Percentiles rank a stretch among this genome's conserved stretches.
Conservation (phyloP, 2,113 vertebrate genomes). For the Solenodon paradoxus region DNA sequence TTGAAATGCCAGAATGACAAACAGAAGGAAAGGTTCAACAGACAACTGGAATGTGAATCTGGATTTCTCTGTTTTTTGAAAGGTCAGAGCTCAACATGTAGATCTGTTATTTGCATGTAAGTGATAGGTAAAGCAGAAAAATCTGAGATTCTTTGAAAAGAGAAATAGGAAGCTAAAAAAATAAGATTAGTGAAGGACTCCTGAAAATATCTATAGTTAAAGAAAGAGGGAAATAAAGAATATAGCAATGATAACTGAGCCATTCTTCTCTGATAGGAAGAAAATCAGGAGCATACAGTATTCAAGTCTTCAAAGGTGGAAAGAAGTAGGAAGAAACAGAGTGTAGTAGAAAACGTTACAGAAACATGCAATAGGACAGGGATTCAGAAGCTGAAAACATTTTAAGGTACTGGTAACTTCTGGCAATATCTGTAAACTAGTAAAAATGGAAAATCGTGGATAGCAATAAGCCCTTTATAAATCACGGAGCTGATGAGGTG, state of each 20-base stretch:
- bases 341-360: neutral
- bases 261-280: neutral
- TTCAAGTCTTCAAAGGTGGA: neutral
- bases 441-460: neutral
- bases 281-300: neutral
- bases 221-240: neutral
- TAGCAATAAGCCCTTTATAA: too few species aligned
- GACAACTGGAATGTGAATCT: neutral
- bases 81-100: neutral
- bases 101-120: neutral
- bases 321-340: neutral
- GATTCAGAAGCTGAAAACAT: neutral
- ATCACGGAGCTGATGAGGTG: too few species aligned
- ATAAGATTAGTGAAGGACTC: neutral
- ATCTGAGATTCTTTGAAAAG: neutral
- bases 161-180: neutral
- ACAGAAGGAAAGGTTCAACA: neutral
- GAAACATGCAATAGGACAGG: neutral
- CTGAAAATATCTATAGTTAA: neutral
- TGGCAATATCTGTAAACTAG: neutral
- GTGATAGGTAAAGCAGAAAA: neutral
- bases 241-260: neutral
- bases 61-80: neutral
- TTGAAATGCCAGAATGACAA: neutral
- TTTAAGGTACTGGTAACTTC: neutral